phyloP scores from a whole-genome alignment of 2,113 vertebrate species.

The Syrrhaptes paradoxus region DNA sequence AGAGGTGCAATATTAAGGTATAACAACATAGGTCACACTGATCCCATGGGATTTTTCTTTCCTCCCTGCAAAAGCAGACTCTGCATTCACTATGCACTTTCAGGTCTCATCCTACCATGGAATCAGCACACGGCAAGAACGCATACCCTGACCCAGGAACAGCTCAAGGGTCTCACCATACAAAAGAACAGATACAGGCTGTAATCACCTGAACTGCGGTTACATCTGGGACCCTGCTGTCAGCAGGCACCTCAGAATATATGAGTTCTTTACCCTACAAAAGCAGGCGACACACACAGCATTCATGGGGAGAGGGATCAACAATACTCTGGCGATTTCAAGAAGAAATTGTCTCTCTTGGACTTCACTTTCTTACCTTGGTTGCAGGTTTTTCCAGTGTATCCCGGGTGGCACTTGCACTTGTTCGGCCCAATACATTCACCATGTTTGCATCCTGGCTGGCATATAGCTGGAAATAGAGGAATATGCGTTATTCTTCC shows the following conservation, averaged over 20 bases:
- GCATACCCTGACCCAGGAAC: neutral
- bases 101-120: neutral
- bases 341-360: neutral
- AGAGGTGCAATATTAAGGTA: neutral
- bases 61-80: neutral
- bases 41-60: neutral
- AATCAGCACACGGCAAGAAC: fast-evolving
- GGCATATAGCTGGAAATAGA: slow-evolving; percentile 88
- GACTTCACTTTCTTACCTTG: slow-evolving; percentile 83
- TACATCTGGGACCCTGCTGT: neutral
- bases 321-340: neutral
- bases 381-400: slow-evolving; percentile 95
- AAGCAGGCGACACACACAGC: neutral
- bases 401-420: slow-evolving; percentile 94
- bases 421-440: slow-evolving; percentile 95
- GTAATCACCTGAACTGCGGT: neutral
- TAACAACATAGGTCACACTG: neutral
- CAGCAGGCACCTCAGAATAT: neutral
- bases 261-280: neutral
- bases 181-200: fast-evolving
- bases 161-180: neutral
- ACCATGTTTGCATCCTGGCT: slow-evolving; percentile 92
- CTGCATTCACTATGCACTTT: neutral
- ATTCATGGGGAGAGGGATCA: neutral
- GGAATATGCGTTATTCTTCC: neutral